Percentiles rank a stretch among this genome's conserved stretches.
phyloP scores from a whole-genome alignment of 1,140 invertebrate genomes.

The Sinella curviseta region DNA sequence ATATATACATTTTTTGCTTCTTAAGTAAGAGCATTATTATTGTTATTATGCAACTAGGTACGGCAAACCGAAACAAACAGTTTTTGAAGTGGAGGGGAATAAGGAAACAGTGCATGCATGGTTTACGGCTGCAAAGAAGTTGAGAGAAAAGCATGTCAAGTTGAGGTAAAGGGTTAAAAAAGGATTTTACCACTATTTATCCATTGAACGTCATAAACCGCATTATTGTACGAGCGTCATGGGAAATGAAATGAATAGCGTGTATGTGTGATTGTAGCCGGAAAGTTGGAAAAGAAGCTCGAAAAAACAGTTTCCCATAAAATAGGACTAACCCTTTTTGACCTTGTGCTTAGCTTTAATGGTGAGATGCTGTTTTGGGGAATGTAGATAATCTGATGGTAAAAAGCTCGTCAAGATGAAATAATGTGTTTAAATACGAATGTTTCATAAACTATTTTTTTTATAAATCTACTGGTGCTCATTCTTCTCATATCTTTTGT shows the following conservation, averaged over 20 bases:
- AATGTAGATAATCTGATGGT: background rate
- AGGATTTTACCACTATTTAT: conserved; percentile 5
- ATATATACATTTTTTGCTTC: background rate
- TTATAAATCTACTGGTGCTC: background rate
- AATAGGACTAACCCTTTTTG: conserved; percentile 18
- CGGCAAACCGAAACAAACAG: no score
- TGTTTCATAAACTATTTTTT: no score
- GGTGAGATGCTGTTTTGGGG: background rate
- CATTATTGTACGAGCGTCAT: background rate
- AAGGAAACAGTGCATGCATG: background rate
- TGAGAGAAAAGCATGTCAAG: background rate
- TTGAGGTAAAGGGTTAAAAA: conserved; percentile 1
- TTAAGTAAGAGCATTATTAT: no score
- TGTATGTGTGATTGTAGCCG: background rate
- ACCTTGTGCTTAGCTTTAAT: conserved; percentile 4
- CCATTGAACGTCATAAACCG: background rate
- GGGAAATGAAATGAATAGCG: conserved; percentile 10
- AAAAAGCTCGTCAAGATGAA: background rate
- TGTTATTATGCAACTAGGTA: no score
- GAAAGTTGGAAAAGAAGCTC: conserved; percentile 11
- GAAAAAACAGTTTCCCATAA: conserved; percentile 26
- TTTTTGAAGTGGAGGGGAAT: background rate
- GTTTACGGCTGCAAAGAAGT: background rate
- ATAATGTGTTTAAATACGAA: no score
- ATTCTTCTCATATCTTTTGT: conserved; percentile 1